Conservation (phyloP, 2,888 invertebrate species). For the Bimastos eiseni region DNA sequence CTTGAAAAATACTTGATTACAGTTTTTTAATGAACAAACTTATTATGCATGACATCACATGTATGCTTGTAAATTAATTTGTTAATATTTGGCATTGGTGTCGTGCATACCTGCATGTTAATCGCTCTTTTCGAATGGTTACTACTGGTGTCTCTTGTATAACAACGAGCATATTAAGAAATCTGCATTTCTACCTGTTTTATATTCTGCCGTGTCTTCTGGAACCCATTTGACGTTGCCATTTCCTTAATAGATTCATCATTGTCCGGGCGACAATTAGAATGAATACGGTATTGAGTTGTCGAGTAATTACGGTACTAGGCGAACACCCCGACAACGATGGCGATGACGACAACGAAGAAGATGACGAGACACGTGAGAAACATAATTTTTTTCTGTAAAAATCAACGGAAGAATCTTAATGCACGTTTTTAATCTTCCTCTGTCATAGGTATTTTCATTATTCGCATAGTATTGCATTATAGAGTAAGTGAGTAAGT, state of each 20-base stretch:
- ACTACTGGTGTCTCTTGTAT: background rate
- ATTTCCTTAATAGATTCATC: background rate
- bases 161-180: background rate
- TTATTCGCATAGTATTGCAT: no score
- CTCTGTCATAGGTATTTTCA: no score
- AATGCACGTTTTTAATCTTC: background rate
- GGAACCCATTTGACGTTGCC: background rate
- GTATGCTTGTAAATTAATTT: background rate
- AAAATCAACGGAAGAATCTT: constrained; percentile 28
- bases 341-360: constrained; percentile 73
- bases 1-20: background rate
- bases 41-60: background rate
- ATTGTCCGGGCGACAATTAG: background rate
- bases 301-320: constrained; percentile 9
- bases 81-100: background rate
- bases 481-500: no score
- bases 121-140: background rate
- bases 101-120: no score
- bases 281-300: background rate
- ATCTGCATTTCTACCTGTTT: background rate
- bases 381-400: constrained; percentile 61
- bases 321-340: constrained; percentile 86
- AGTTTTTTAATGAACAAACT: background rate
- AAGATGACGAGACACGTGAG: constrained; percentile 56
- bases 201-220: background rate